phyloP scores from a whole-genome alignment of 2,888 invertebrate species.

The Gymnoscelis rufifasciata region DNA sequence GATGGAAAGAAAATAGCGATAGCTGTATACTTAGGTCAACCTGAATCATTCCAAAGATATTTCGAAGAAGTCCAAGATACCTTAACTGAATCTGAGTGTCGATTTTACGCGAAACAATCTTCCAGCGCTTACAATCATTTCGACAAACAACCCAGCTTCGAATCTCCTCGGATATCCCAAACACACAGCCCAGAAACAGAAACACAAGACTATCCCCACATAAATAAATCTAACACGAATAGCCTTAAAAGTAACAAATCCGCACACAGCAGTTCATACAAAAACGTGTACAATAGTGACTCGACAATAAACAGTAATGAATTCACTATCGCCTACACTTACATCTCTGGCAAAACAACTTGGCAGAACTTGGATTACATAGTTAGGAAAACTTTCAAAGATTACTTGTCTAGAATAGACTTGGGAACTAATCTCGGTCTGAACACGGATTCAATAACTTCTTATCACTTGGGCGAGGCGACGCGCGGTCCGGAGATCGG shows the following conservation, averaged over 20 bases:
- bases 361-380: conserved; percentile 97
- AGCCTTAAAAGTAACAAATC: conserved; percentile 79
- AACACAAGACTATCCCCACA: conserved; percentile 63
- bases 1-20: conserved; percentile 94
- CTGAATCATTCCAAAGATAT: conserved; percentile 86
- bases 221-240: conserved; percentile 75
- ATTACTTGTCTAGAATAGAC: conserved; percentile 95
- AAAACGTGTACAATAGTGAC: conserved; percentile 72
- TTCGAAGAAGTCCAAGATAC: conserved; percentile 83
- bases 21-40: conserved; percentile 91
- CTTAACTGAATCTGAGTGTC: conserved; percentile 81
- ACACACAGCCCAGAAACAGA: conserved; percentile 70
- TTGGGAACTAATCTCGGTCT: conserved; percentile 92
- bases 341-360: conserved; percentile 94
- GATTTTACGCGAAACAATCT: conserved; percentile 78
- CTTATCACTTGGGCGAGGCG: conserved; percentile 95
- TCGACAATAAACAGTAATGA: conserved; percentile 82
- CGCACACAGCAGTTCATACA: conserved; percentile 71
- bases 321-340: conserved; percentile 92
- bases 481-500: conserved; percentile 88
- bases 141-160: conserved; percentile 71
- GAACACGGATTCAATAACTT: conserved; percentile 92
- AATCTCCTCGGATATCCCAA: conserved; percentile 67
- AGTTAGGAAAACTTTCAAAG: conserved; percentile 94
- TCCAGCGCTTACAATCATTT: conserved; percentile 68